phyloP scores from a whole-genome alignment of 1,140 invertebrate species.

The Proales similis region DNA sequence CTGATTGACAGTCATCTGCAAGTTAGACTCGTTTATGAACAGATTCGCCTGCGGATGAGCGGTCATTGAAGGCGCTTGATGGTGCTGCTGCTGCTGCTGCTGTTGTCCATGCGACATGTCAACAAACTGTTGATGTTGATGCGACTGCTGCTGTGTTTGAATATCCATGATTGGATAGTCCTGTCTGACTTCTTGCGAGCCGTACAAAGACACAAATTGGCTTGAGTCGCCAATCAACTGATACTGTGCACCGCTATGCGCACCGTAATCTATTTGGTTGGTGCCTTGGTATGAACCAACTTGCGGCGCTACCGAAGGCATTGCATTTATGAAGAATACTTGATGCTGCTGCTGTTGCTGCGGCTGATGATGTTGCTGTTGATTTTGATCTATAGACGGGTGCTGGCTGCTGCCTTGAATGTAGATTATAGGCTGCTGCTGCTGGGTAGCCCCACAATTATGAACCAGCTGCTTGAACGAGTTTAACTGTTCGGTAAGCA shows the following conservation, averaged over 20 bases:
- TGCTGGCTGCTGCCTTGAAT: not conserved
- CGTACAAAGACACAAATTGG: no score
- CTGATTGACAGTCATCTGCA: no score
- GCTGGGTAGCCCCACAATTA: not conserved
- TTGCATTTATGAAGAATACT: conserved; percentile 6
- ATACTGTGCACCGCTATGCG: no score
- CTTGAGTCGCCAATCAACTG: no score
- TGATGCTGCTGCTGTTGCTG: not conserved
- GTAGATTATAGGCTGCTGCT: not conserved
- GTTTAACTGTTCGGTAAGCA: conserved; percentile 2
- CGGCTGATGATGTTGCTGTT: not conserved
- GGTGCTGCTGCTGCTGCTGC: conserved; percentile 3
- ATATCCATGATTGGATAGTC: conserved; percentile 28
- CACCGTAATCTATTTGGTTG: no score
- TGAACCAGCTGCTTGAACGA: conserved; percentile 28
- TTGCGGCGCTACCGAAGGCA: no score
- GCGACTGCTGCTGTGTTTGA: conserved; percentile 21
- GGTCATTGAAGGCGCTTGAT: no score
- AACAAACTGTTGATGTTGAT: conserved; percentile 28
- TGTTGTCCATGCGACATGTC: conserved; percentile 24
- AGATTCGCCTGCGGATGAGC: no score
- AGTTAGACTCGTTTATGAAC: no score
- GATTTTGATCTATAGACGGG: not conserved
- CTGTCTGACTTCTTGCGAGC: no score
- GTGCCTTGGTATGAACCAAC: no score